These are phyloP conservation scores for Saturnia japonica DNA, from an alignment of 2,888 invertebrate species.

Conservation along the genomic window DNA sequence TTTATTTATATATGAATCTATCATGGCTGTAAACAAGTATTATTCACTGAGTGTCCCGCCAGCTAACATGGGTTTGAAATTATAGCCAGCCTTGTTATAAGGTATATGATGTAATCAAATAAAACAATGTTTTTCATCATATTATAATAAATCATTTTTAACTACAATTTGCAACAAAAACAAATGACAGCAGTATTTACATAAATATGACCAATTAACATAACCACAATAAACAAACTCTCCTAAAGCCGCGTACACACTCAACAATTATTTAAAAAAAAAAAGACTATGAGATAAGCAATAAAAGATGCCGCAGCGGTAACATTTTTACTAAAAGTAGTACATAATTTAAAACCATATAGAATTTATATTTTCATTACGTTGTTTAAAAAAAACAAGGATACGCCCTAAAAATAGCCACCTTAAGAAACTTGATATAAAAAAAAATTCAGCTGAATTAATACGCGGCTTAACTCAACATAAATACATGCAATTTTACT, in stretches of 20 bases:
- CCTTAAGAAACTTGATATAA: background rate
- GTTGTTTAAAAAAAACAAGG: background rate
- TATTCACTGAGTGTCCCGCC: no score
- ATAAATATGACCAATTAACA: slow-evolving; percentile 36
- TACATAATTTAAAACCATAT: background rate
- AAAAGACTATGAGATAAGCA: background rate
- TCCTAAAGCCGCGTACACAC: slow-evolving; percentile 30
- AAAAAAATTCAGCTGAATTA: background rate
- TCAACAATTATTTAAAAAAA: slow-evolving; percentile 12
- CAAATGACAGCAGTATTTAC: slow-evolving; percentile 50
- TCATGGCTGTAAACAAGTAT: no score
- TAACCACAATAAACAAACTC: slow-evolving; percentile 36
- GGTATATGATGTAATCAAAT: slow-evolving; percentile 28
- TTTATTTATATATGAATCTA: no score
- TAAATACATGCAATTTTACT: slow-evolving; percentile 12
- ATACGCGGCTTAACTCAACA: slow-evolving; percentile 8
- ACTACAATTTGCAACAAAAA: slow-evolving; percentile 41
- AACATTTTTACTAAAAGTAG: background rate
- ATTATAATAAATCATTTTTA: slow-evolving; percentile 32
- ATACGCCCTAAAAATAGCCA: no score
- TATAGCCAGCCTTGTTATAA: background rate
- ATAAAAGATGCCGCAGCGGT: background rate
- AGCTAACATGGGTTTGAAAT: no score
- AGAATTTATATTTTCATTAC: background rate
- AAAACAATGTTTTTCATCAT: slow-evolving; percentile 31